Percentiles rank a stretch among this genome's conserved stretches.
Evolutionary conservation across 2,888 invertebrate species (phyloP).

Genomic region (Trichogramma evanescens): DNA sequence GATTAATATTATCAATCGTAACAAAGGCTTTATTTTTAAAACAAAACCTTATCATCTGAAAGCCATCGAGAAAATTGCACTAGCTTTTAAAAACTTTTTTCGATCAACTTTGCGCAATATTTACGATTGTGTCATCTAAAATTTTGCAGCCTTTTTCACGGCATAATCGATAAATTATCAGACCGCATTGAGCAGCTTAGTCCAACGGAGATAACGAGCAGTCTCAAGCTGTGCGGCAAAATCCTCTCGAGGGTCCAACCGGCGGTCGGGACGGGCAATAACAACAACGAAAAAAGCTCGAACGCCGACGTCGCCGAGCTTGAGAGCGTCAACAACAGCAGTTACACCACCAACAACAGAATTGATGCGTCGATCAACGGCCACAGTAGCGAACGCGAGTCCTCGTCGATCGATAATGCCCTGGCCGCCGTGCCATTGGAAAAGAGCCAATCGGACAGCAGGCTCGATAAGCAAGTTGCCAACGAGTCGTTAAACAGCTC

Average conservation of each 20-base stretch:
- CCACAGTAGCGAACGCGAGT: not conserved
- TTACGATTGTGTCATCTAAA: too few relatives aligned
- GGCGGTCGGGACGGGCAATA: slow-evolving; percentile 49
- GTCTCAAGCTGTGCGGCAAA: slow-evolving; percentile 64
- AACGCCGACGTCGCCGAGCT: slow-evolving; percentile 29
- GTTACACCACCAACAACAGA: not conserved
- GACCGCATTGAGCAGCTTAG: slow-evolving; percentile 52
- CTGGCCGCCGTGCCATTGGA: slow-evolving; percentile 48
- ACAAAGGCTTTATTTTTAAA: too few relatives aligned
- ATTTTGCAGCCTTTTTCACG: slow-evolving; percentile 56
- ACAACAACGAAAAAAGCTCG: slow-evolving; percentile 24
- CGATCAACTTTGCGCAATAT: too few relatives aligned
- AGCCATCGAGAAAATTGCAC: too few relatives aligned
- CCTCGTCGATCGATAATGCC: slow-evolving; percentile 27
- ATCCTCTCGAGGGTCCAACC: slow-evolving; percentile 71
- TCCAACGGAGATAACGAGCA: slow-evolving; percentile 58
- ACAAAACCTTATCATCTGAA: too few relatives aligned
- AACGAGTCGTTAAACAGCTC: slow-evolving; percentile 26
- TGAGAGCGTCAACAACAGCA: slow-evolving; percentile 18
- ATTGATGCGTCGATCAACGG: slow-evolving; percentile 3
- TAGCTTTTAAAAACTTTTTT: too few relatives aligned
- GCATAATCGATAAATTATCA: slow-evolving; percentile 58
- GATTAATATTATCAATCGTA: too few relatives aligned
- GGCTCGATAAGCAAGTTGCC: slow-evolving; percentile 46
- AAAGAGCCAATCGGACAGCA: slow-evolving; percentile 63